A percentile compares a stretch with the other conserved stretches of the same genome.
Evolutionary conservation across 35 echinoderm and acorn worm species (phyloP).

Genomic region (Ptychodera flava): DNA sequence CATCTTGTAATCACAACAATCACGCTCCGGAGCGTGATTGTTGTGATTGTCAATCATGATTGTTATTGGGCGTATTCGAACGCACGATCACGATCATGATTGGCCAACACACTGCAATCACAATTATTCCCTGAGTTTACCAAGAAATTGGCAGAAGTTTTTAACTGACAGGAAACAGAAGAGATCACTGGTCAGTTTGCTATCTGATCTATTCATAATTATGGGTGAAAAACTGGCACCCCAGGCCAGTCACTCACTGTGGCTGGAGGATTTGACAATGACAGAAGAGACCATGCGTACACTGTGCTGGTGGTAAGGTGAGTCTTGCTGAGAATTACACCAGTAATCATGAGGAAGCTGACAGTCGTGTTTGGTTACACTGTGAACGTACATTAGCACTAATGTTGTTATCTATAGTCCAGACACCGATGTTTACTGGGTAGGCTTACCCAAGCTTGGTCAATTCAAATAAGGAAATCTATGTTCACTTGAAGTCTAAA

Average conservation of each 20-base stretch:
- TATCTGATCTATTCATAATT: constrained; percentile 13
- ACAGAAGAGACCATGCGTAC: constrained; percentile 18
- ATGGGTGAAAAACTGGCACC: neutral
- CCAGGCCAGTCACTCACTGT: neutral
- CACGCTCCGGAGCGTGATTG: no score
- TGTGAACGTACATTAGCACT: neutral
- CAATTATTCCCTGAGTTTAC: no score
- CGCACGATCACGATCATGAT: no score
- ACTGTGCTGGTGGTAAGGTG: neutral
- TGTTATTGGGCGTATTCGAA: no score
- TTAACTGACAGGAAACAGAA: constrained; percentile 13
- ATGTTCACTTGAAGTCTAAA: constrained; percentile 23
- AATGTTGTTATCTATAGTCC: constrained; percentile 30
- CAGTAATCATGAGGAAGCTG: neutral
- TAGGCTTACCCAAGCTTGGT: constrained; percentile 25
- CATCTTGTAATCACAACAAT: no score
- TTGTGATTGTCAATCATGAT: no score
- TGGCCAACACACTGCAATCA: no score
- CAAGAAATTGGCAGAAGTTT: constrained; percentile 12
- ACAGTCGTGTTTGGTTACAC: no score
- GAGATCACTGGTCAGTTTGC: constrained; percentile 31
- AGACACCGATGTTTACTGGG: constrained; percentile 29
- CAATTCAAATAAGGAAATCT: neutral
- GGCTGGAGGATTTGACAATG: constrained; percentile 40
- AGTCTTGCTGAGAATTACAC: neutral